A percentile compares a stretch with the other conserved stretches of the same genome.
Conservation (phyloP, 92 coral and sea anemone genomes). For the Palythoa grandiflora region DNA sequence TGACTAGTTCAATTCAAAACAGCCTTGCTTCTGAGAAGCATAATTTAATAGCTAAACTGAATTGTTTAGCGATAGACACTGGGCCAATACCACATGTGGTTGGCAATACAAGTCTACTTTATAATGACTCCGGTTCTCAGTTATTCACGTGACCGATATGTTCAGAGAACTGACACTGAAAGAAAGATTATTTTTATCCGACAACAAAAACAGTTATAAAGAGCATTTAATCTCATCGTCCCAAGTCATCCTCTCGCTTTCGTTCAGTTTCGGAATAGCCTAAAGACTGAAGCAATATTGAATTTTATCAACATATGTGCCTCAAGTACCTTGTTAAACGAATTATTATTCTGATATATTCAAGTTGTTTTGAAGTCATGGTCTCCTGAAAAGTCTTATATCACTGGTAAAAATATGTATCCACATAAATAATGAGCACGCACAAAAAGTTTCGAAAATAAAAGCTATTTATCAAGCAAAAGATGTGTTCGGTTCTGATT, state of each 20-base stretch:
- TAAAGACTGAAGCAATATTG: neutral
- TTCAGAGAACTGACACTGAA: neutral
- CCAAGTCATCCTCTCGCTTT: neutral
- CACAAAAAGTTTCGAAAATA: no score
- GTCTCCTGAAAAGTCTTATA: neutral
- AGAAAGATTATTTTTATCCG: no score
- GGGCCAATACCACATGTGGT: slow-evolving; percentile 25
- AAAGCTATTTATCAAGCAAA: no score
- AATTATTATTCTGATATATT: neutral
- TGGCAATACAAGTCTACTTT: neutral
- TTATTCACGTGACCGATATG: neutral
- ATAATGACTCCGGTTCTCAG: neutral
- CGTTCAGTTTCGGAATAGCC: neutral
- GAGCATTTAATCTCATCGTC: no score
- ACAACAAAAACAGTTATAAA: no score
- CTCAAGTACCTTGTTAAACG: neutral
- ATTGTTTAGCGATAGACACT: neutral
- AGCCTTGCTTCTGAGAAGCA: slow-evolving; percentile 7
- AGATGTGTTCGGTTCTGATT: no score
- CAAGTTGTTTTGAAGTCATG: neutral
- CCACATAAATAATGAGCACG: neutral
- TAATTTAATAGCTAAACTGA: slow-evolving; percentile 15
- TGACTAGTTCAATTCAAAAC: neutral
- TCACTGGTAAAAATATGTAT: neutral
- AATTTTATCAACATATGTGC: neutral